phyloP scores from a whole-genome alignment of 2,797 vertebrate genomes.

The Urosaurus nigricauda region DNA sequence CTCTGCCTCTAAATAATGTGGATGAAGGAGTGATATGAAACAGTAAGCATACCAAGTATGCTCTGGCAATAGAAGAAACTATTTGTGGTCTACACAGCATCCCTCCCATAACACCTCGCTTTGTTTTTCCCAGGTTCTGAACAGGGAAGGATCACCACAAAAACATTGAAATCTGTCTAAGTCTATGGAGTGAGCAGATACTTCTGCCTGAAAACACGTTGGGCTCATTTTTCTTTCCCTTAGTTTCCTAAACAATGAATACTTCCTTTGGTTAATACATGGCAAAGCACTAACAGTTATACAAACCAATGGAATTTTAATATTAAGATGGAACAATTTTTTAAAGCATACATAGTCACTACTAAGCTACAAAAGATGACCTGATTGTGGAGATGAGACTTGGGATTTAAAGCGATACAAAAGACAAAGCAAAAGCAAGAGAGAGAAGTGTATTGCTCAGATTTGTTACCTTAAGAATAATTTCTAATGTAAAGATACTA shows the following conservation, averaged over 20 bases:
- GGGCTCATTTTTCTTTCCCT: background rate
- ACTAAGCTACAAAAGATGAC: constrained; percentile 48
- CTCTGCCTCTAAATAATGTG: background rate
- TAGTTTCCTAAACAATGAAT: constrained; percentile 29
- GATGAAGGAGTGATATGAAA: background rate
- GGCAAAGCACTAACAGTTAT: background rate
- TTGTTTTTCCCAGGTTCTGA: background rate
- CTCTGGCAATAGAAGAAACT: background rate
- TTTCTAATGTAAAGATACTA: constrained; percentile 99
- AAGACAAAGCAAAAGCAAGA: constrained; percentile 43
- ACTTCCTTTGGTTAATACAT: background rate
- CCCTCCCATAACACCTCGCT: background rate
- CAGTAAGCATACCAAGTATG: background rate
- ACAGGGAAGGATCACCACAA: background rate
- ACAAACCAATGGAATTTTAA: constrained; percentile 19
- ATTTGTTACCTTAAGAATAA: constrained; percentile 96
- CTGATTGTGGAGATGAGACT: constrained; percentile 35
- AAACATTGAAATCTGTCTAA: background rate
- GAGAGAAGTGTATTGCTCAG: constrained; percentile 65
- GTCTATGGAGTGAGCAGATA: constrained; percentile 13
- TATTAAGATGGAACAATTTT: constrained; percentile 25
- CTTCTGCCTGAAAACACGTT: background rate
- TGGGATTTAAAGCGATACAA: constrained; percentile 9
- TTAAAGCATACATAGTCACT: constrained; percentile 32
- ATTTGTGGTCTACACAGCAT: background rate